Conservation (phyloP, 2,797 vertebrate species). For the Tapirus indicus region DNA sequence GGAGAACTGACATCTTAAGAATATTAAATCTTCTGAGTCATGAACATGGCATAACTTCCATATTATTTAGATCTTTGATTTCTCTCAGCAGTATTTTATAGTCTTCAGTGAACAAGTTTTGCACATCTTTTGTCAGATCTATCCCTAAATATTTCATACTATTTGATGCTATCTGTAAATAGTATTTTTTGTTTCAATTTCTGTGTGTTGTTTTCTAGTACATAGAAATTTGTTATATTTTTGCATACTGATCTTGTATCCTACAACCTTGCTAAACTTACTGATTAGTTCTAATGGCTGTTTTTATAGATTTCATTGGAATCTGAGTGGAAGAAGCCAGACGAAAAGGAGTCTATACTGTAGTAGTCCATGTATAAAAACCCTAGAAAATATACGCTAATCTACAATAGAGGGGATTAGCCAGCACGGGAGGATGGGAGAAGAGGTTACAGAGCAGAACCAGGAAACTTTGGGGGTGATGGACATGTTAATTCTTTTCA, state of each 20-base stretch:
- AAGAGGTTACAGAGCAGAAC: not conserved
- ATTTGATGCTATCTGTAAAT: not conserved
- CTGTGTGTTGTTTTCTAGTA: not conserved
- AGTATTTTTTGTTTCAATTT: not conserved
- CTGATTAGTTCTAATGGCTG: not conserved
- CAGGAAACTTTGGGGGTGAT: not conserved
- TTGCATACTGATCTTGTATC: not conserved
- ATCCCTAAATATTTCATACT: not conserved
- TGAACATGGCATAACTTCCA: not conserved
- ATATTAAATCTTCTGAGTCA: not conserved
- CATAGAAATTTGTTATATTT: not conserved
- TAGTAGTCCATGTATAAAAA: not conserved
- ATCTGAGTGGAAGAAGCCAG: not conserved
- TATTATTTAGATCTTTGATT: not conserved
- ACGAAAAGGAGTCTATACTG: rapidly evolving
- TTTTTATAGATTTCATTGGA: not conserved
- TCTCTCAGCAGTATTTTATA: not conserved
- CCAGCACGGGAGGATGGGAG: not conserved
- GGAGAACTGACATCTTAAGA: not conserved
- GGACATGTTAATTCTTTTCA: not conserved
- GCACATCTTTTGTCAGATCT: not conserved
- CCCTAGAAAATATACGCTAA: not conserved
- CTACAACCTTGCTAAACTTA: not conserved
- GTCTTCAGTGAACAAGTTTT: not conserved
- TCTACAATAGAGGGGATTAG: not conserved